Base-by-base conservation (phyloP, 1,140 invertebrate genomes). In the Papilio dardanus region DNA sequence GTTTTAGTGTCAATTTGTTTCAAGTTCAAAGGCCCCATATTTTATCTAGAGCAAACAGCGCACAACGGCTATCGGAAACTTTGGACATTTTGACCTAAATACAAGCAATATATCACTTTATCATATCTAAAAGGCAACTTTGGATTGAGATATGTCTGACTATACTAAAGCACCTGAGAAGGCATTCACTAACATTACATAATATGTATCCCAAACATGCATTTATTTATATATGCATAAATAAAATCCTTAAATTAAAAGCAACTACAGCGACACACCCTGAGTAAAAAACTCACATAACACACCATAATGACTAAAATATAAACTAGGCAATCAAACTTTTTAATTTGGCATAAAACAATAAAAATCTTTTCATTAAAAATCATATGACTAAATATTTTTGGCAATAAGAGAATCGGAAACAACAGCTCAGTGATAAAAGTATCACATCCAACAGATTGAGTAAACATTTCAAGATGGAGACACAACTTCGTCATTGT, bases 111-210 rank as follows among this genome's bases (percentile, higher is more conserved):
- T 88, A 91, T 91, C 86, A 88, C 87, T 88, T 88, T 90, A 90
- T 90, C 88, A 89, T 92, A 88, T 93, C 86, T 91, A 91, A 91
- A 94, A 94, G 92, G 93, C 93, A 94, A 93, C 92, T 91, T 93
- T 93, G 90, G 89, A 89, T 93, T 85, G 79, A 93, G 91, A 93
- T 93, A 93, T 92, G 91, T 91, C 83, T 85, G 82, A 87, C 79
- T 83, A 82, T 87, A 87, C 75, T 89, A 92, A 78, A 93, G 91
- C 91, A 93, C 91, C 91, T 91, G 78, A 78, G 77, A 90, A 91
- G 89, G 87, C 85, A 87, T 86, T 86, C 80, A 77, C 83, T 86
- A 88, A 79, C 69, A 71, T 73, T 81, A 87, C 68, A 80, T 81
- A 90, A 87, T 79, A 77, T 82, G 75, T 88, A 87, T 82, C 84